These are phyloP conservation scores for Scomber scombrus DNA, from an alignment of 2,113 vertebrate species.

Conservation along the genomic window DNA sequence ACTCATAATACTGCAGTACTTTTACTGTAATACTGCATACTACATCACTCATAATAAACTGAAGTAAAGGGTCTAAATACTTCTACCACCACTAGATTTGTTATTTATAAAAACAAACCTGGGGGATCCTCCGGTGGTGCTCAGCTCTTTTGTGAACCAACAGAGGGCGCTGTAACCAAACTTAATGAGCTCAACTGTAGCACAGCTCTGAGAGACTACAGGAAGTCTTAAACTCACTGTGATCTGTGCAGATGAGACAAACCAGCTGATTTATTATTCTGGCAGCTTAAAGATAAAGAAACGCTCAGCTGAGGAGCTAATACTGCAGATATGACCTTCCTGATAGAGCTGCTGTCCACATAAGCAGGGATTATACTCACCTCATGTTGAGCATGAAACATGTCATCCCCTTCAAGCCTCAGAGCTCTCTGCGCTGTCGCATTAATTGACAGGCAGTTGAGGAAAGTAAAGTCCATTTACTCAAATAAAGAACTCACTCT, in stretches of 20 bases:
- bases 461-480: too few relatives aligned
- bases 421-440: background rate
- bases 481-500: too few relatives aligned
- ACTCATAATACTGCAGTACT: too few relatives aligned
- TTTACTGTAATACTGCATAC: too few relatives aligned
- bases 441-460: too few relatives aligned
- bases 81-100: too few relatives aligned
- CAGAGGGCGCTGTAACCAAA: conserved; percentile 41
- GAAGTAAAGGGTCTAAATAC: too few relatives aligned
- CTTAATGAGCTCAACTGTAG: background rate
- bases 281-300: too few relatives aligned
- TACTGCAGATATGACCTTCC: conserved; percentile 14
- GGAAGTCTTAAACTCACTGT: too few relatives aligned
- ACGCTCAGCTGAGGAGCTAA: background rate
- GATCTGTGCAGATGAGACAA: too few relatives aligned
- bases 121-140: background rate
- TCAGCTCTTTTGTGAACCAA: background rate
- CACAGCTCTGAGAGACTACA: background rate
- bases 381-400: background rate
- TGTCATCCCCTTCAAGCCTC: background rate
- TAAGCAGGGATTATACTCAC: conserved; percentile 25
- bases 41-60: too few relatives aligned
- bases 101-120: background rate
- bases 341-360: background rate
- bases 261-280: too few relatives aligned